phyloP scores from a whole-genome alignment of 2,113 vertebrate genomes.

The Silurus meridionalis region DNA sequence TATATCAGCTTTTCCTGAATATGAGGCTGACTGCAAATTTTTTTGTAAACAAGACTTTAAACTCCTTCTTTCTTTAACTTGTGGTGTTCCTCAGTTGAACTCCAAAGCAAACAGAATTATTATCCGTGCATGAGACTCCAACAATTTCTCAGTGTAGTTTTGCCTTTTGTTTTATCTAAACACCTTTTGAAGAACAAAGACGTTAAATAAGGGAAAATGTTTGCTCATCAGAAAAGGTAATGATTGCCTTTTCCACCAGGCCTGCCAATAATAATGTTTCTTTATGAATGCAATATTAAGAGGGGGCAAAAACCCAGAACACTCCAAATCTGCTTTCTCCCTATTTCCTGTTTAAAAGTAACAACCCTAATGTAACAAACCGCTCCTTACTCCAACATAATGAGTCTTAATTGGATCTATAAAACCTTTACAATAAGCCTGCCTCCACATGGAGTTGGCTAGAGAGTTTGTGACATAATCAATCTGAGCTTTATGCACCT shows the following conservation, averaged over 20 bases:
- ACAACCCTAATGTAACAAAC: conserved; percentile 42
- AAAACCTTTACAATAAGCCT: conserved; percentile 67
- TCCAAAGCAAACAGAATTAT: conserved; percentile 26
- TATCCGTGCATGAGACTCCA: conserved; percentile 15
- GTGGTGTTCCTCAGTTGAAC: conserved; percentile 23
- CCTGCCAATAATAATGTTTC: conserved; percentile 50
- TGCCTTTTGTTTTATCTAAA: conserved; percentile 27
- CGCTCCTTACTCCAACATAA: conserved; percentile 41
- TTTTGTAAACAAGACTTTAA: conserved; percentile 42
- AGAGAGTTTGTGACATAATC: conserved; percentile 59
- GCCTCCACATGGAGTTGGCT: conserved; percentile 63
- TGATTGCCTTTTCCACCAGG: conserved; percentile 55
- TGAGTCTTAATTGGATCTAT: conserved; percentile 63
- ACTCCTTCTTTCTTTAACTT: conserved; percentile 43
- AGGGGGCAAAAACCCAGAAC: conserved; percentile 36
- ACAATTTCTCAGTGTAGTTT: background rate
- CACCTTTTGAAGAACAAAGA: conserved; percentile 39
- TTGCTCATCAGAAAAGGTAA: conserved; percentile 41
- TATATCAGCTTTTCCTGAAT: conserved; percentile 27
- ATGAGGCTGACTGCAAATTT: background rate
- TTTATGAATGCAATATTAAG: conserved; percentile 50
- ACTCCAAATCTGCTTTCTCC: conserved; percentile 49
- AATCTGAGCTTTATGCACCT: conserved; percentile 65
- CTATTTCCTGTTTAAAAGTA: conserved; percentile 57
- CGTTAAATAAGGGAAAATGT: conserved; percentile 39